phyloP scores from a whole-genome alignment of 2,113 vertebrate species.

The Cairina moschata region DNA sequence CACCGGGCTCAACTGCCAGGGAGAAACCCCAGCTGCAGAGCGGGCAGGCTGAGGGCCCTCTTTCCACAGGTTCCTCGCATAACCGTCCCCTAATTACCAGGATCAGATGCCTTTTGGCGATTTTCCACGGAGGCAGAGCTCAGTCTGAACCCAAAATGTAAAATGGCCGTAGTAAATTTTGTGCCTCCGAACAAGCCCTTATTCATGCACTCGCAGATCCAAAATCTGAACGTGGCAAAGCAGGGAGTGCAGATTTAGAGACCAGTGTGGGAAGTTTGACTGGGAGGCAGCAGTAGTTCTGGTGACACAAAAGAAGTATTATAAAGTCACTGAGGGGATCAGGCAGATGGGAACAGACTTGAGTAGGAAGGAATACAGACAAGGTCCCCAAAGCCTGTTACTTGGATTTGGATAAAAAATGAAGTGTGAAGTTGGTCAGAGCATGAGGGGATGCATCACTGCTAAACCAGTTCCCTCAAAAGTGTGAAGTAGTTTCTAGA shows the following conservation, averaged over 20 bases:
- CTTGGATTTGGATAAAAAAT: constrained; percentile 39
- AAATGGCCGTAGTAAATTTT: constrained; percentile 8
- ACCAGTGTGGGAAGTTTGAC: constrained; percentile 34
- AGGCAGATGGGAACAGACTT: constrained; percentile 69
- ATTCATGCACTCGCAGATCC: neutral
- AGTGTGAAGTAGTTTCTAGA: constrained; percentile 48
- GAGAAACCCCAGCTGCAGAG: constrained; percentile 47
- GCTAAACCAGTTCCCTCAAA: constrained; percentile 37
- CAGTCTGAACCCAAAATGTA: neutral
- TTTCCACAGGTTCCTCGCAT: constrained; percentile 17
- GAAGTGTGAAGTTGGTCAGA: constrained; percentile 66
- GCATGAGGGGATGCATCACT: constrained; percentile 61
- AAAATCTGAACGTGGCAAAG: neutral
- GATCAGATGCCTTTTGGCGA: neutral
- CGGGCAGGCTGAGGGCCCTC: neutral
- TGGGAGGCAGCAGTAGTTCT: constrained; percentile 48
- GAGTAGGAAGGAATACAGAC: constrained; percentile 65
- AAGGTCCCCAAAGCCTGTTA: constrained; percentile 57
- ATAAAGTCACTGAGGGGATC: constrained; percentile 52
- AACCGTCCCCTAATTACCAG: neutral
- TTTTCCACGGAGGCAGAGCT: neutral
- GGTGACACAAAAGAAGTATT: constrained; percentile 61
- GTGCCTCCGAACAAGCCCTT: neutral
- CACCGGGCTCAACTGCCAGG: constrained; percentile 27
- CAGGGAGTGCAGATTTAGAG: constrained; percentile 5